Percentiles rank a stretch among this genome's conserved stretches.
phyloP scores from a whole-genome alignment of 2,797 vertebrate species.

The Phoebastria nigripes region DNA sequence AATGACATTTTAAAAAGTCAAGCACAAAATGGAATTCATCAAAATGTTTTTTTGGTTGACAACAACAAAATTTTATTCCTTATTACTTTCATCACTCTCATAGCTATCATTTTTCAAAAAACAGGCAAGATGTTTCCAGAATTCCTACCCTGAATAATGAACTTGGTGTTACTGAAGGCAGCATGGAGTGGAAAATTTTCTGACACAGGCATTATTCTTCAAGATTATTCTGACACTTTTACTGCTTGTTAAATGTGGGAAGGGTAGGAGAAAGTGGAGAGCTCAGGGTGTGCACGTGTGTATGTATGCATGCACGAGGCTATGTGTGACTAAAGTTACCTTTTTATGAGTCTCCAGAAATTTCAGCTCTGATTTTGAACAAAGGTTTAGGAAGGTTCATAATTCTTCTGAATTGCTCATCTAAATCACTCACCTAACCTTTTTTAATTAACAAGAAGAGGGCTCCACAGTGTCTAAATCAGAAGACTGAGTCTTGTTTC shows the following conservation, averaged over 20 bases:
- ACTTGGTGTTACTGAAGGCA: background rate
- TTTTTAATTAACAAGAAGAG: conserved; percentile 41
- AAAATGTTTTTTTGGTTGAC: background rate
- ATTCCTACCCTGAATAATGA: background rate
- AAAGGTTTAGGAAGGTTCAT: background rate
- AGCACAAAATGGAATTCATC: background rate
- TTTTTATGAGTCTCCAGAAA: conserved; percentile 10
- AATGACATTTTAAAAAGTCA: background rate
- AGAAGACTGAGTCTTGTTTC: background rate
- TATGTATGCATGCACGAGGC: background rate
- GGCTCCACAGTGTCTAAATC: background rate
- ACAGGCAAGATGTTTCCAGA: background rate
- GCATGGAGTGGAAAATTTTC: background rate
- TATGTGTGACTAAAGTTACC: background rate
- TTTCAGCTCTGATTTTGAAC: conserved; percentile 7
- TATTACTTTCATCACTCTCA: background rate
- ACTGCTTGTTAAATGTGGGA: background rate
- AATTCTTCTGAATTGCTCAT: background rate
- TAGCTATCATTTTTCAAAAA: background rate
- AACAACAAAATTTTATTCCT: background rate
- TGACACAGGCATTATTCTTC: background rate
- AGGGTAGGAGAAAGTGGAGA: background rate
- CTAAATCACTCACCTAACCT: conserved; percentile 24
- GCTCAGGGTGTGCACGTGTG: background rate
- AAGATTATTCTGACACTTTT: background rate